These are phyloP conservation scores for Euwallacea fornicatus DNA, from an alignment of 1,140 invertebrate species.

Conservation along the genomic window DNA sequence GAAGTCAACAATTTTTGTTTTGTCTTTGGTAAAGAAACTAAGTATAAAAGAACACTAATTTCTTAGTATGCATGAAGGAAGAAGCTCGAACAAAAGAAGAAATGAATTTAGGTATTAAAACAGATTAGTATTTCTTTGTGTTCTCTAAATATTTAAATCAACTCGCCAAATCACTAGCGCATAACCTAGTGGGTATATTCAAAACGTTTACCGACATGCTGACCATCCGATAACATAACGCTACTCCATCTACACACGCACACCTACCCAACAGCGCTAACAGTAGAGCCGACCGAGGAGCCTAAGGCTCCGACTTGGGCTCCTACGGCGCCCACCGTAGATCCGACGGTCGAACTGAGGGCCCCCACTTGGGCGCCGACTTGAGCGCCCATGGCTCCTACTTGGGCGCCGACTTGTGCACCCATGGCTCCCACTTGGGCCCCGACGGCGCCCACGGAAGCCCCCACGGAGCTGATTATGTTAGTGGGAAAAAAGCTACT, in stretches of 20 bases:
- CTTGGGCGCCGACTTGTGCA: slow-evolving; percentile 47
- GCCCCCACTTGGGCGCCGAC: slow-evolving; percentile 50
- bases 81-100: no score
- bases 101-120: no score
- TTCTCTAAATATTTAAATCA: no score
- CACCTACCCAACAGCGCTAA: slow-evolving; percentile 52
- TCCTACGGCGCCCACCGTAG: slow-evolving; percentile 48
- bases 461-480: slow-evolving; percentile 51
- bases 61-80: no score
- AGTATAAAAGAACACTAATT: no score
- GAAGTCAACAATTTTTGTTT: no score
- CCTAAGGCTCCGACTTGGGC: slow-evolving; percentile 49
- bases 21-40: no score
- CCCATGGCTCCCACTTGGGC: slow-evolving; percentile 47
- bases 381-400: slow-evolving; percentile 46
- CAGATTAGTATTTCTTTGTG: no score
- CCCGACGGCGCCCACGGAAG: slow-evolving; percentile 48
- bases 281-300: slow-evolving; percentile 48
- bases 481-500: slow-evolving; percentile 52
- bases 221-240: no score
- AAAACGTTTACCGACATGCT: no score
- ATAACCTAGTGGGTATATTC: no score
- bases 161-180: no score
- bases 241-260: slow-evolving; percentile 35
- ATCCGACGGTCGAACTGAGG: slow-evolving; percentile 46